Percentiles rank a stretch among this genome's conserved stretches.
Conservation (phyloP, 23 tunicate genomes). For the Clavelina lepadiformis region DNA sequence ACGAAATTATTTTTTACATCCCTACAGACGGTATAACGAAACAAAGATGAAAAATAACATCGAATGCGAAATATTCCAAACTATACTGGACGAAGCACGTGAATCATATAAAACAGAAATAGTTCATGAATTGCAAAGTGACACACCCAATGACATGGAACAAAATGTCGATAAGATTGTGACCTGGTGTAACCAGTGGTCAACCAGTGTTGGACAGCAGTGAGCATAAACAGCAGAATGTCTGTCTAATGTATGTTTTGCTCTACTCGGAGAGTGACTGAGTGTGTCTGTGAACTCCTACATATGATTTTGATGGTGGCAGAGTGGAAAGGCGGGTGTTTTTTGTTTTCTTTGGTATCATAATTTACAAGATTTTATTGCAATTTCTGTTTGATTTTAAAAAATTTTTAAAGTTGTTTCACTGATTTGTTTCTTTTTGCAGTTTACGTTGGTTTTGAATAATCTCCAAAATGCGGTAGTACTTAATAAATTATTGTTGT, state of each 20-base stretch:
- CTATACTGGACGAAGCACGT: conserved; percentile 83
- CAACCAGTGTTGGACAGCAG: conserved; percentile 12
- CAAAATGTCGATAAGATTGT: conserved; percentile 65
- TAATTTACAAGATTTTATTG: too few relatives aligned
- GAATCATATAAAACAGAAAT: conserved; percentile 64
- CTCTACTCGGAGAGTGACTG: background rate
- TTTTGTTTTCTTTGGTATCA: too few relatives aligned
- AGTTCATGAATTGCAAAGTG: conserved; percentile 81
- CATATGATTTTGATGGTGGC: too few relatives aligned
- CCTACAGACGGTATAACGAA: conserved; percentile 64
- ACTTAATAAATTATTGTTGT: too few relatives aligned
- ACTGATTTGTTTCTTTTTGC: too few relatives aligned
- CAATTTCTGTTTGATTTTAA: too few relatives aligned
- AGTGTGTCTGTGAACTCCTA: background rate
- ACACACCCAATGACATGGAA: conserved; percentile 91
- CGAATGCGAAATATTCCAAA: conserved; percentile 93
- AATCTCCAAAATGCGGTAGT: too few relatives aligned
- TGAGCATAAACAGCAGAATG: background rate
- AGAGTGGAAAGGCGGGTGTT: too few relatives aligned
- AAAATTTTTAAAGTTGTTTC: too few relatives aligned
- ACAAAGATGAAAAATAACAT: conserved; percentile 73
- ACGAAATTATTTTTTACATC: too few relatives aligned
- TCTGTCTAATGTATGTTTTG: background rate
- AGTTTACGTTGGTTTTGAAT: too few relatives aligned
- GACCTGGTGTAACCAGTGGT: conserved; percentile 74